Evolutionary conservation across 2,113 vertebrate genomes (phyloP).

Genomic region (Saccopteryx bilineata): DNA sequence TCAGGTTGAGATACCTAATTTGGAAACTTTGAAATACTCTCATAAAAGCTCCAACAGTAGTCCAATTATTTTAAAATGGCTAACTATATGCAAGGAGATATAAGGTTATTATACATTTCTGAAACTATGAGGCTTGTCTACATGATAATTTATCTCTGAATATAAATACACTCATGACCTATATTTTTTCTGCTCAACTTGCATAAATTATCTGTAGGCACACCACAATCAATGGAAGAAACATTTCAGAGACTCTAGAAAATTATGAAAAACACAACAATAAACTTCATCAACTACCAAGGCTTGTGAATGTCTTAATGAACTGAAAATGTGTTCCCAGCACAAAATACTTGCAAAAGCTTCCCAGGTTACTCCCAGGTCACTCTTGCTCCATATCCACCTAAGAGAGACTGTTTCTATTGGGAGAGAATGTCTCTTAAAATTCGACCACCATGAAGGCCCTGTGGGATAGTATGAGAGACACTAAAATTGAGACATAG

Average conservation of each 20-base stretch:
- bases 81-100: not conserved
- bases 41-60: not conserved
- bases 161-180: not conserved
- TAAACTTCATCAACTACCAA: not conserved
- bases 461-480: not conserved
- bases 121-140: not conserved
- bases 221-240: not conserved
- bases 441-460: not conserved
- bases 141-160: constrained; percentile 15
- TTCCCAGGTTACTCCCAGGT: not conserved
- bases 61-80: not conserved
- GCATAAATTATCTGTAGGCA: not conserved
- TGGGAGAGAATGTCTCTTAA: not conserved
- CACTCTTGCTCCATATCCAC: not conserved
- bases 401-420: not conserved
- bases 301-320: not conserved
- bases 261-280: not conserved
- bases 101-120: not conserved
- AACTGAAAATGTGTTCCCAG: not conserved
- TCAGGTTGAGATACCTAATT: constrained; percentile 1
- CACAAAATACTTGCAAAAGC: not conserved
- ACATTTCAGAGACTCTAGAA: constrained; percentile 16
- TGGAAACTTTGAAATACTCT: not conserved
- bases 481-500: not conserved
- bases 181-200: not conserved